Base-by-base conservation (phyloP, 2,888 invertebrate genomes). In the Glomeris marginata region DNA sequence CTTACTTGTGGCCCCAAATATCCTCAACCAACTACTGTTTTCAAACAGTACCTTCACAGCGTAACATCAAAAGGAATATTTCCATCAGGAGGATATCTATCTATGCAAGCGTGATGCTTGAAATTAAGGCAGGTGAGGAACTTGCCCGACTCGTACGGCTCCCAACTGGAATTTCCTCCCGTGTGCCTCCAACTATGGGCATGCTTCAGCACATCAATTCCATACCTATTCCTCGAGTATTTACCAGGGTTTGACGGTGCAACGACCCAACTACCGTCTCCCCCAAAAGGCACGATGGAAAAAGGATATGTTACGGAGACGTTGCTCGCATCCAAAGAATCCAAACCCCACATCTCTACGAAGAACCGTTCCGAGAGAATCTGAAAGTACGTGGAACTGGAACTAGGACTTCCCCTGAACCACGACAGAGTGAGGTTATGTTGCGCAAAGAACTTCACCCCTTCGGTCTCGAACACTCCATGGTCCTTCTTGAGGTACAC, bases 171-270 rank as follows among this genome's bases (percentile, higher is more conserved):
- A 21, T 51, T 52, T 16, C 56, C 47, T 2, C 55, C 57, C 5
- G 54, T 51, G 5, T 57, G 52, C 28, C 59, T 55, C 63, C 63
- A 64, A 49, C 60, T 59, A 37, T 60, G 59, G 2, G 62, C 61
- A 54, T 64, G 64, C 28, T 57, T 56, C 36, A 63, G 60, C 20
- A 60, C 57, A 41, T 62, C 60, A 33, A 55, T 54, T 3, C 64
- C 64, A 41, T 62, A 62, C 38, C 63, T 54, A 49, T 62, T 61
- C 18, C 63, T 50, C 2, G 58, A 57, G 52, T 60, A 60, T 10
- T 58, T 54, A 5, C 64, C 64, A 1, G 64, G 64, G 50, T 63
- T 64, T 34, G 58, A 52, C 28, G 59, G 60, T 3, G 56, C 58
- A 28, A 54, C 52, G 8, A 62, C 57, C 62, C 63, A 62, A 8